Percentiles rank a stretch among this genome's conserved stretches.
Conservation (phyloP, 1,140 invertebrate genomes). For the Zaprionus inermis region DNA sequence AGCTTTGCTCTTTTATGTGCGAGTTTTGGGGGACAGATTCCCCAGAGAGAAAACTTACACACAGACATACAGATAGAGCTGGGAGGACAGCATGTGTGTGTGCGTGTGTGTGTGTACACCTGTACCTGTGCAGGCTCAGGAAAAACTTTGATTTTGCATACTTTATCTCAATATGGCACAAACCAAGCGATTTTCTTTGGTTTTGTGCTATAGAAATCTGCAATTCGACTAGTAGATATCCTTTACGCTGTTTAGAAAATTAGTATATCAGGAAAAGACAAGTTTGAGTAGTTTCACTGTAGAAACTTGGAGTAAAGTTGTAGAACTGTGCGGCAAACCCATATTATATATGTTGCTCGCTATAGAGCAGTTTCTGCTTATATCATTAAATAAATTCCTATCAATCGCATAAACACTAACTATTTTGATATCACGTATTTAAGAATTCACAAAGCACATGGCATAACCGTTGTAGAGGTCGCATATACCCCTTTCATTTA, state of each 20-base stretch:
- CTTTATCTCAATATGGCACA: slow-evolving; percentile 25
- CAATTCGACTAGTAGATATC: slow-evolving; percentile 11
- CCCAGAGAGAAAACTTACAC: neutral
- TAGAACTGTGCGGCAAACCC: no score
- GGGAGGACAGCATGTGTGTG: neutral
- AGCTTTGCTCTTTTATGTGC: neutral
- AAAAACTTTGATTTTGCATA: slow-evolving; percentile 46
- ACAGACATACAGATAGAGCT: neutral
- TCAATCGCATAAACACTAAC: no score
- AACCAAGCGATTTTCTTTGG: neutral
- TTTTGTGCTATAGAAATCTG: neutral
- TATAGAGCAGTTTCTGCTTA: no score
- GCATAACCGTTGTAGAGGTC: no score
- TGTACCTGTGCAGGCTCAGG: slow-evolving; percentile 1
- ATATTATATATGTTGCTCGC: no score
- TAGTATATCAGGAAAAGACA: neutral
- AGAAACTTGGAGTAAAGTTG: neutral
- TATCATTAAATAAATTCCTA: no score
- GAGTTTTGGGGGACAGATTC: neutral
- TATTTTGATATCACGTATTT: no score
- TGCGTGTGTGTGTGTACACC: neutral
- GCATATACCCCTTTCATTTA: neutral
- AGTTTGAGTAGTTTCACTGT: neutral
- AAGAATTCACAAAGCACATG: no score
- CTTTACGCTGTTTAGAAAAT: neutral